Evolutionary conservation across 2,113 vertebrate genomes (phyloP).

Genomic region (Oceanites oceanicus): DNA sequence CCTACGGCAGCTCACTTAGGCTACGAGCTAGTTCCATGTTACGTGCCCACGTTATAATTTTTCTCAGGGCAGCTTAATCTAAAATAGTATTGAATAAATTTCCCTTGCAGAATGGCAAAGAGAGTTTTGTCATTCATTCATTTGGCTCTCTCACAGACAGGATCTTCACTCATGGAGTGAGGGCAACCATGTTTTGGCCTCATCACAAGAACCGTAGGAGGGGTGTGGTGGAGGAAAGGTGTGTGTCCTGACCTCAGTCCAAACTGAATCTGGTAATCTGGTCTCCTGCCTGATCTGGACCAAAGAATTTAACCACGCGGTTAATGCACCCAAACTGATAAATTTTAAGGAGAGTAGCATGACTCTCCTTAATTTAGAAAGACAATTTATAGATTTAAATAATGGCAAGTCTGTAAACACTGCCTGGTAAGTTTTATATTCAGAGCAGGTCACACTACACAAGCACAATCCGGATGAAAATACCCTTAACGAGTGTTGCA

Average conservation of each 20-base stretch:
- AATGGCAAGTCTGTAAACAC: background rate
- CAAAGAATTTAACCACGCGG: background rate
- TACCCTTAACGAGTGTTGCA: background rate
- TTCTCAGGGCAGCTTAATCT: background rate
- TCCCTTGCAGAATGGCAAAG: background rate
- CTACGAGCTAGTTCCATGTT: background rate
- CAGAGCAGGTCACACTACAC: rapidly evolving
- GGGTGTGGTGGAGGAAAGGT: background rate
- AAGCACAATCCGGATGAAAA: background rate
- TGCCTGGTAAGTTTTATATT: background rate
- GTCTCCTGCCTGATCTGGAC: background rate
- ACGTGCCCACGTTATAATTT: background rate
- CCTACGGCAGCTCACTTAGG: background rate
- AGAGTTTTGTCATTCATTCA: background rate
- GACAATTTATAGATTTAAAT: background rate
- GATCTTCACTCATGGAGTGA: background rate
- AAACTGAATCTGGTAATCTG: background rate
- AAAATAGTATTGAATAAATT: background rate
- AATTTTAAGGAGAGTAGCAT: background rate
- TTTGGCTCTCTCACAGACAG: background rate
- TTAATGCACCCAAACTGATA: background rate
- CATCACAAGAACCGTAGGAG: background rate
- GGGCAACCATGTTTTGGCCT: background rate
- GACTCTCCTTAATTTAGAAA: background rate
- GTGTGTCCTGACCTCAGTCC: background rate